These are phyloP conservation scores for Orthonevra nobilis DNA, from an alignment of 2,888 invertebrate genomes.

Conservation along the genomic window DNA sequence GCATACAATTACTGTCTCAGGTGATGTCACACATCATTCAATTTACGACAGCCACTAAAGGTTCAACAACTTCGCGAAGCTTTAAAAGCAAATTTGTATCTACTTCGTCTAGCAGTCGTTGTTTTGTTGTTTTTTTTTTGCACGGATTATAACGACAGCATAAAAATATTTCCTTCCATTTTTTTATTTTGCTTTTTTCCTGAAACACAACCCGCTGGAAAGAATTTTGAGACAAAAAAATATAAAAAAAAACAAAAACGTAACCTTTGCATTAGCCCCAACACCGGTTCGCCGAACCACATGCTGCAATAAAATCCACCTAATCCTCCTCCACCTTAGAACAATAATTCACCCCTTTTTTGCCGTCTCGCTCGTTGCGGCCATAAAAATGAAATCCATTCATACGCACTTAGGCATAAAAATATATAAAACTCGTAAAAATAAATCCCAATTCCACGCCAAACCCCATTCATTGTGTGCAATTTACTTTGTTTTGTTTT, in stretches of 20 bases:
- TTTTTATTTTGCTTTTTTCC: no score
- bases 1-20: no score
- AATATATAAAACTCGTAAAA: slow-evolving; percentile 50
- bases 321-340: slow-evolving; percentile 46
- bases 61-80: no score
- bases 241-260: background rate
- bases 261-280: slow-evolving; percentile 9
- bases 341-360: slow-evolving; percentile 58
- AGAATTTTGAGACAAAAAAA: background rate
- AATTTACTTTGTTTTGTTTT: slow-evolving; percentile 19
- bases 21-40: no score
- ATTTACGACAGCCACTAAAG: no score
- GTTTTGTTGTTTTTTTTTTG: no score
- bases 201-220: no score
- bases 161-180: no score
- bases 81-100: no score
- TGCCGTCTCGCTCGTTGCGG: background rate
- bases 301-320: slow-evolving; percentile 51
- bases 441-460: slow-evolving; percentile 61
- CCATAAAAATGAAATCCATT: slow-evolving; percentile 67
- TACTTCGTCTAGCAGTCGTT: no score
- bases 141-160: no score
- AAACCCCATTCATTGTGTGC: slow-evolving; percentile 49
- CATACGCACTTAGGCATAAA: slow-evolving; percentile 66
- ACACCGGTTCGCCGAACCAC: background rate